These are phyloP conservation scores for Nothoprocta perdicaria DNA, from an alignment of 2,113 vertebrate species.

Conservation along the genomic window DNA sequence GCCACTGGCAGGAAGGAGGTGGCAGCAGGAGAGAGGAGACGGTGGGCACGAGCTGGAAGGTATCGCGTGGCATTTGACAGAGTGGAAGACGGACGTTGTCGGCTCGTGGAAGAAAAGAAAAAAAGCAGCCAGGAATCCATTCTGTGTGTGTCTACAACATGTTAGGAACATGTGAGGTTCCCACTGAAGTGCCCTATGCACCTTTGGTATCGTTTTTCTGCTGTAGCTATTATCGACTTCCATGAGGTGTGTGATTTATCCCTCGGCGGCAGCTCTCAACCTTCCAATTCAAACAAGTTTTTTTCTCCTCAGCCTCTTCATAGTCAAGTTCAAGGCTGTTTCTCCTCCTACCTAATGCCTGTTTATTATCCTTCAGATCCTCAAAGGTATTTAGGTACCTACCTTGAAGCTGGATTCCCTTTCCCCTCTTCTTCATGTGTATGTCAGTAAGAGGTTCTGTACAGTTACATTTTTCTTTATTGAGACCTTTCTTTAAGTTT, in stretches of 20 bases:
- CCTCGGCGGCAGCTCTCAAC: background rate
- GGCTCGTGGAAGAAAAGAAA: background rate
- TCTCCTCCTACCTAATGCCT: background rate
- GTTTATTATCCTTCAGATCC: background rate
- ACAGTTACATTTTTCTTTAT: background rate
- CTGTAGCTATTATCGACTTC: background rate
- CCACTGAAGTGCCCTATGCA: accelerated
- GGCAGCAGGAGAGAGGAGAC: background rate
- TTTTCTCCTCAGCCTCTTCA: background rate
- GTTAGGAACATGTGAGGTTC: background rate
- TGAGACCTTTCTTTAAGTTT: background rate
- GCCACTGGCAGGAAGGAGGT: conserved; percentile 38
- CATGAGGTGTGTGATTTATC: background rate
- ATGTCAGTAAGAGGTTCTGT: background rate
- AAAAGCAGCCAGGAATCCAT: background rate
- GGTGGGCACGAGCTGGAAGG: conserved; percentile 10
- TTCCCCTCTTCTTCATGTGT: background rate
- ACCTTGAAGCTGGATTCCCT: background rate
- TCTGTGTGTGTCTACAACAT: background rate
- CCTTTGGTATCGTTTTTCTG: background rate
- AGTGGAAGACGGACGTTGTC: conserved; percentile 22
- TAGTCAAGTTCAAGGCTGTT: background rate
- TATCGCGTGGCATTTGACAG: background rate
- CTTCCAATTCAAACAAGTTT: background rate
- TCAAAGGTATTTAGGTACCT: background rate